Evolutionary conservation across 1,140 invertebrate genomes (phyloP), one percentile per base, ranked within the genome.

Genomic region (Pseudachorutes palmiensis): DNA sequence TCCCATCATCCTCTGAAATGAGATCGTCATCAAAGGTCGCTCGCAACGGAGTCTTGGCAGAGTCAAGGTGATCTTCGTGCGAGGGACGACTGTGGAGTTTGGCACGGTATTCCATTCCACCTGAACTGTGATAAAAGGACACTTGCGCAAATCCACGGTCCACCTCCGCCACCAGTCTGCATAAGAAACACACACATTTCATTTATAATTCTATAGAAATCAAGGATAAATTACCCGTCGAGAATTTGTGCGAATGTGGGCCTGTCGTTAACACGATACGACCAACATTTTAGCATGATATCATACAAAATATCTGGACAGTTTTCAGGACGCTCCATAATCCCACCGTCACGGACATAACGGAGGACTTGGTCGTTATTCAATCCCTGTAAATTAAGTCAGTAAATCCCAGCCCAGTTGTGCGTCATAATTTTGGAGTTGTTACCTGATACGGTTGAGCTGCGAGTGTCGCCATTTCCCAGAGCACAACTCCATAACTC

Each of bases 281-380:
- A 83, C 94, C 94, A 98, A 75, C 92, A 97, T 49, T 82, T 80
- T 65, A 86, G 82, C 95, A 98, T 98, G 33, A 97, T 78, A 62
- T 86, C 80, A 78, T 92, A 94, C 73, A 98, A 79, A 73, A 87
- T 85, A 68, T 94, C 89, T 0, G 94, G 93, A 81, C 95, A 98
- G 75, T 94, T 91, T 76, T 93, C 91, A 0, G 95, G 95, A 61
- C 86, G 84, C 75, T 93, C 89, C 92, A 98, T 94, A 26, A 93
- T 86, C 30, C 89, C 89, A 12, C 92, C 91, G 68, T 91, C 88
- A 63, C 91, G 89, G 48, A 98, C 93, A 80, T 92, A 94, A 26
- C 87, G 84, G 2, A 88, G 76, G 49, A 88, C 89, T 80, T 90
- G 87, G 78, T 89, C 87, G 62, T 63, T 51, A 57, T 3, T 1